phyloP scores from a whole-genome alignment of 2,888 invertebrate genomes.

The Julus scanicus region DNA sequence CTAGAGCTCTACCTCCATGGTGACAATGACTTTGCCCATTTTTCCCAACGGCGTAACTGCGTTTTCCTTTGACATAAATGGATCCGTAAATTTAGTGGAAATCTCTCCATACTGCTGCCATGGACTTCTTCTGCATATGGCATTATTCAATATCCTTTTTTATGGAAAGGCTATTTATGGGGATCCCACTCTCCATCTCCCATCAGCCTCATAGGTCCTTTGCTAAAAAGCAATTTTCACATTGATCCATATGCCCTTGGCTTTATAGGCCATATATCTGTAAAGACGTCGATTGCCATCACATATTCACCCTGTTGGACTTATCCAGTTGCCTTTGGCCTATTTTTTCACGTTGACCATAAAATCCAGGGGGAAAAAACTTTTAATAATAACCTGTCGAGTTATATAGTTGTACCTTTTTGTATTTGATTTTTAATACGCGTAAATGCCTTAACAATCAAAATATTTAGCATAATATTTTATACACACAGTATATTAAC shows the following conservation, averaged over 20 bases:
- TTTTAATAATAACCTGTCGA: background rate
- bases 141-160: slow-evolving; percentile 42
- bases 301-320: slow-evolving; percentile 36
- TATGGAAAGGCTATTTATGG: slow-evolving; percentile 39
- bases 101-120: background rate
- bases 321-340: slow-evolving; percentile 30
- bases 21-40: slow-evolving; percentile 22
- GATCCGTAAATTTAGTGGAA: slow-evolving; percentile 30
- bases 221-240: slow-evolving; percentile 39
- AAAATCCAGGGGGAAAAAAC: background rate
- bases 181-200: background rate
- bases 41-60: slow-evolving; percentile 36
- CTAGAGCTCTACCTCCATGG: background rate
- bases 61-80: slow-evolving; percentile 12
- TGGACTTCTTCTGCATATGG: slow-evolving; percentile 30
- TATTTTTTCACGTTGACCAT: background rate
- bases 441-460: too few species aligned
- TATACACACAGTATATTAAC: too few species aligned
- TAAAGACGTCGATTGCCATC: slow-evolving; percentile 39
- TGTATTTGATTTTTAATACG: too few species aligned
- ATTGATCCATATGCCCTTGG: slow-evolving; percentile 39
- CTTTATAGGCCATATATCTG: slow-evolving; percentile 39
- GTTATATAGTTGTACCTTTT: background rate
- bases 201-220: slow-evolving; percentile 27
- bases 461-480: too few species aligned